Conservation (phyloP, 2,113 vertebrate species). For the Scytalopus superciliaris region DNA sequence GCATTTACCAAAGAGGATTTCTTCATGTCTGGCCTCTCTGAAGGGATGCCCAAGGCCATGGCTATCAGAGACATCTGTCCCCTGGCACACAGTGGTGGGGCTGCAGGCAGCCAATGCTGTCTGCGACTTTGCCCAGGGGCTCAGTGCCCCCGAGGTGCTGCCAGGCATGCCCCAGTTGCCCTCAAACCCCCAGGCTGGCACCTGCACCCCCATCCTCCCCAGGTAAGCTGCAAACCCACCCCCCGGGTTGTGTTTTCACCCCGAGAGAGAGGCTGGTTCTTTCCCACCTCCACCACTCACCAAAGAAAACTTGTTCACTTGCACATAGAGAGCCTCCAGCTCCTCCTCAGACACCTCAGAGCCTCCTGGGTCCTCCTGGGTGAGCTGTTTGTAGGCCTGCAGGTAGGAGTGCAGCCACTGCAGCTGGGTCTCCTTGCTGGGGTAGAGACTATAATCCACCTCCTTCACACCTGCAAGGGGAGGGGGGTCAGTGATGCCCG, state of each 20-base stretch:
- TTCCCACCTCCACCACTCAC: conserved; percentile 72
- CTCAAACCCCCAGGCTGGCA: background rate
- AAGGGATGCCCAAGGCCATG: background rate
- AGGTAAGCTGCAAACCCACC: accelerated
- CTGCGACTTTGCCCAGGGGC: background rate
- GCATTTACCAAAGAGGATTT: background rate
- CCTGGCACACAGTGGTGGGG: background rate
- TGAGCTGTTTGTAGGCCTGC: conserved; percentile 85
- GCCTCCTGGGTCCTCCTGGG: conserved; percentile 77
- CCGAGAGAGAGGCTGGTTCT: background rate
- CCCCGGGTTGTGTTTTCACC: accelerated
- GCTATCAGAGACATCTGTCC: background rate
- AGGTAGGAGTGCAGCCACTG: conserved; percentile 90
- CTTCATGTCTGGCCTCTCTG: background rate
- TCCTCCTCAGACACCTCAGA: conserved; percentile 76
- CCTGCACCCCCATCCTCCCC: background rate
- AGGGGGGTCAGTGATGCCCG: background rate
- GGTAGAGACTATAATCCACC: conserved; percentile 86
- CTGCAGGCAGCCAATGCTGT: background rate
- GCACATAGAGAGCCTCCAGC: conserved; percentile 89
- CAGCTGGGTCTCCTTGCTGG: conserved; percentile 84
- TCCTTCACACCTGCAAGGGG: conserved; percentile 85
- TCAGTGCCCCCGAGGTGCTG: accelerated
- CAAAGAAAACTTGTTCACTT: conserved; percentile 97
- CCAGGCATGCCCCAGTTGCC: background rate